These are phyloP conservation scores for Alloscopus bannaensis DNA, from an alignment of 2,888 invertebrate genomes.

Conservation along the genomic window DNA sequence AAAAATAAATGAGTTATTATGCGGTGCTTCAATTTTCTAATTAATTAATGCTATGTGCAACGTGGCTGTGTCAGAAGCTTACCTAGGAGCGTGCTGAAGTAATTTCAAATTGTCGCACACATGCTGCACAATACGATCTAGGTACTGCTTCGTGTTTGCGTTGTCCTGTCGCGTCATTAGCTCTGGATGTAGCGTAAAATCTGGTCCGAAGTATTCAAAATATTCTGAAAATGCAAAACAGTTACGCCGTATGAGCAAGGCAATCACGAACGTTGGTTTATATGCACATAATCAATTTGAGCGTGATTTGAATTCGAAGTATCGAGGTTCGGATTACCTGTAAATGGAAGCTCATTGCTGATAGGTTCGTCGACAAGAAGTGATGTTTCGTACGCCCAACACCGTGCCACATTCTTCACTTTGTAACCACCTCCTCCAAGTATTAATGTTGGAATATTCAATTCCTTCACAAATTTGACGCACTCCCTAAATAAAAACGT, in stretches of 20 bases:
- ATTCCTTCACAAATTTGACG: slow-evolving; percentile 94
- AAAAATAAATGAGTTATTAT: background rate
- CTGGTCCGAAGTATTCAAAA: slow-evolving; percentile 97
- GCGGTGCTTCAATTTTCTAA: background rate
- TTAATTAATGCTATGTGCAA: background rate
- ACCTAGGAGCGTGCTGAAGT: slow-evolving; percentile 91
- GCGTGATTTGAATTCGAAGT: too few relatives aligned
- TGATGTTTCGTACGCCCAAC: slow-evolving; percentile 99
- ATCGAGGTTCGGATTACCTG: slow-evolving; percentile 78
- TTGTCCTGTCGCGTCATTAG: slow-evolving; percentile 91
- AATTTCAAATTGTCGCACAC: slow-evolving; percentile 95
- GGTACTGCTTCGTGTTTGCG: slow-evolving; percentile 95
- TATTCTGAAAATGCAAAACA: slow-evolving; percentile 81
- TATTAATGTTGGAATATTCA: slow-evolving; percentile 93
- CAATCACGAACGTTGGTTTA: background rate
- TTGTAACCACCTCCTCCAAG: slow-evolving; percentile 86
- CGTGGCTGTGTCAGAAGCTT: slow-evolving; percentile 21
- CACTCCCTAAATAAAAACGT: slow-evolving; percentile 82
- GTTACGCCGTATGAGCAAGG: background rate
- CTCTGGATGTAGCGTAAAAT: slow-evolving; percentile 96
- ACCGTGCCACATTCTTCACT: slow-evolving; percentile 93
- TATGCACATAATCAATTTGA: too few relatives aligned
- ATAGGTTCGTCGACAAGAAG: slow-evolving; percentile 94
- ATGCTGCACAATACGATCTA: slow-evolving; percentile 90
- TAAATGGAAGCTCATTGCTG: slow-evolving; percentile 95